These are phyloP conservation scores for Arenaria interpres DNA, from an alignment of 2,113 vertebrate species.

Conservation along the genomic window DNA sequence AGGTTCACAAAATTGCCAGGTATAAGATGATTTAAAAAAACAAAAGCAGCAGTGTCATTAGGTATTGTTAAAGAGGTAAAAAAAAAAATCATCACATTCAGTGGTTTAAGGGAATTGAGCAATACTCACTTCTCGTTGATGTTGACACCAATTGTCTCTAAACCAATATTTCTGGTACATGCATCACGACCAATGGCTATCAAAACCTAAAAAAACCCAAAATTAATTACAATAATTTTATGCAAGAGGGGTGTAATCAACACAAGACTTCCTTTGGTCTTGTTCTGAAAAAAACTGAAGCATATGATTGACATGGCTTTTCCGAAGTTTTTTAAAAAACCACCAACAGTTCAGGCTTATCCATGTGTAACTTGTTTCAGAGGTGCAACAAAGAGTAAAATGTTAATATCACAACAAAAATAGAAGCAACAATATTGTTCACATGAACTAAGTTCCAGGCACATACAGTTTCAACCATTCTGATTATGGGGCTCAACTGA, in stretches of 20 bases:
- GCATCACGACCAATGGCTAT: slow-evolving; percentile 92
- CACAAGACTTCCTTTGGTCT: neutral
- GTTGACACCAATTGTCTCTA: slow-evolving; percentile 86
- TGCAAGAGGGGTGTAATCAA: neutral
- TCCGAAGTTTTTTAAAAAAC: neutral
- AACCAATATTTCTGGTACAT: slow-evolving; percentile 89
- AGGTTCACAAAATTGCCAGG: neutral
- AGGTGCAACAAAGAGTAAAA: neutral
- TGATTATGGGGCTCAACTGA: neutral
- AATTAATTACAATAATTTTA: neutral
- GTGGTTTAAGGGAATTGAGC: neutral
- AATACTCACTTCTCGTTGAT: slow-evolving; percentile 88
- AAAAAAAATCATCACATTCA: neutral
- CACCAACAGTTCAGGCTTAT: neutral
- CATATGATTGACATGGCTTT: neutral
- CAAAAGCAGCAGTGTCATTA: neutral
- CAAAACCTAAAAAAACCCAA: slow-evolving; percentile 80
- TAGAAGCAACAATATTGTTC: neutral
- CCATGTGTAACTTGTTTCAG: neutral
- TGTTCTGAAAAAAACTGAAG: neutral
- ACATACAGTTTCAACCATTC: neutral
- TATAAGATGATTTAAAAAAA: neutral
- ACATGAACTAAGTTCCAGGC: neutral
- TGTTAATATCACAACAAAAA: neutral
- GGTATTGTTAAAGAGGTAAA: neutral